Evolutionary conservation across 1,140 invertebrate genomes (phyloP), one percentile per base, ranked within the genome.

Genomic region (Cydia fagiglandana): DNA sequence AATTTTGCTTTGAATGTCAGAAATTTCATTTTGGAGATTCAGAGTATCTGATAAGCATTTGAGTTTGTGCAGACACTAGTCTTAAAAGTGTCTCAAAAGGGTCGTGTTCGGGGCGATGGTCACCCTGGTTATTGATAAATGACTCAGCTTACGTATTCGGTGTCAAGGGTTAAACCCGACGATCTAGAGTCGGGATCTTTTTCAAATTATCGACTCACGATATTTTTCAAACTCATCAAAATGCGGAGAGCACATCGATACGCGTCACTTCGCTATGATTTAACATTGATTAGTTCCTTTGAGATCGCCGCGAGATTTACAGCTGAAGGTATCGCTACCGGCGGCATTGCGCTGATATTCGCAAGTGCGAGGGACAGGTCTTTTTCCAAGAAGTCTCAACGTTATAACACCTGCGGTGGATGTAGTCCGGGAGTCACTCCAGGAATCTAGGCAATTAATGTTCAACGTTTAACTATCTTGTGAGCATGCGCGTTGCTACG

Each of bases 91-190:
- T 20, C 66, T 70, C 66, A 1, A 38, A 70, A 70, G 20, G 9
- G n/a, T 24, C 20, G 9, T 10, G 24, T 61, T 17, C 4, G 15
- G 34, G 13, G 70, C 77, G 61, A 80, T 88, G 83, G 88, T 86
- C 84, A 87, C 84, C 81, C 78, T 82, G 77, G 74, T 75, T 81
- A 82, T 89, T 86, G 85, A 91, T 90, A 90, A 91, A 91, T 90
- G 88, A 88, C 84, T 85, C 83, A 80, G 81, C 85, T 87, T 86
- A 89, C 84, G 82, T 86, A 84, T 87, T 83, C 81, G 64, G 81
- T 86, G 88, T 88, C 86, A 91, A 87, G 86, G 88, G 88, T 91
- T 91, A 89, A 89, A 87, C 79, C 81, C 83, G 80, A 81, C 82
- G 86, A 86, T 90, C 89, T 89, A 85, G 80, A 76, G 83, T 90